Evolutionary conservation across 1,140 invertebrate species (phyloP).

Genomic region (Atopsyche davidsoni): DNA sequence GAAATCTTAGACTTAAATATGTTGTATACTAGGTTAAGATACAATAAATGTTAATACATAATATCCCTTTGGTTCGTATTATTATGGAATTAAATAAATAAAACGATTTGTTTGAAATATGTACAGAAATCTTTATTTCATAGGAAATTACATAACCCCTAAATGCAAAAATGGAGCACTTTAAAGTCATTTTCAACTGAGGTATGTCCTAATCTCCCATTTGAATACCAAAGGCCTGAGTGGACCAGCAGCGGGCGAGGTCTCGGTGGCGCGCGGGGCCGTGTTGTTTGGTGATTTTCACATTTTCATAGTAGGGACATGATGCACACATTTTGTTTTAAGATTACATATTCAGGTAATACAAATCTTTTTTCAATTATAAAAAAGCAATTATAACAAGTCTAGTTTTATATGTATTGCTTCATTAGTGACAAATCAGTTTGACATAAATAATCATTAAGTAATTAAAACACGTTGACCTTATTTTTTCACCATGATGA

Average conservation of each 20-base stretch:
- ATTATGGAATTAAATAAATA: conserved; percentile 36
- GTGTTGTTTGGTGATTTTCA: conserved; percentile 13
- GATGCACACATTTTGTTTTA: conserved; percentile 30
- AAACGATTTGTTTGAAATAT: conserved; percentile 47
- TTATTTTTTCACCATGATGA: conserved; percentile 18
- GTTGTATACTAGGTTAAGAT: no score
- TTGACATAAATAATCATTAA: conserved; percentile 27
- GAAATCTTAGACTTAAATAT: no score
- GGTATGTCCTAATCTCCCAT: conserved; percentile 35
- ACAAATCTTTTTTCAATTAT: conserved; percentile 28
- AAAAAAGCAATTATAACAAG: conserved; percentile 30
- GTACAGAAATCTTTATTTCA: conserved; percentile 49
- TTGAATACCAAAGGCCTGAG: conserved; percentile 32
- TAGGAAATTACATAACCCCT: conserved; percentile 46
- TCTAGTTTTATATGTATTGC: conserved; percentile 30
- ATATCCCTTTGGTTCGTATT: no score
- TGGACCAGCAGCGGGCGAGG: conserved; percentile 7
- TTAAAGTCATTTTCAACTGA: conserved; percentile 33
- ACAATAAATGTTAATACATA: no score
- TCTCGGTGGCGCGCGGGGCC: conserved; percentile 2
- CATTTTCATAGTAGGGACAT: conserved; percentile 26
- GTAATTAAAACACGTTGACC: conserved; percentile 24
- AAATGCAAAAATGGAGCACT: conserved; percentile 36
- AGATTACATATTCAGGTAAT: conserved; percentile 31
- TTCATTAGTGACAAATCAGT: conserved; percentile 29